These are phyloP conservation scores for Austrofundulus limnaeus DNA, from an alignment of 2,113 vertebrate species.

Conservation along the genomic window DNA sequence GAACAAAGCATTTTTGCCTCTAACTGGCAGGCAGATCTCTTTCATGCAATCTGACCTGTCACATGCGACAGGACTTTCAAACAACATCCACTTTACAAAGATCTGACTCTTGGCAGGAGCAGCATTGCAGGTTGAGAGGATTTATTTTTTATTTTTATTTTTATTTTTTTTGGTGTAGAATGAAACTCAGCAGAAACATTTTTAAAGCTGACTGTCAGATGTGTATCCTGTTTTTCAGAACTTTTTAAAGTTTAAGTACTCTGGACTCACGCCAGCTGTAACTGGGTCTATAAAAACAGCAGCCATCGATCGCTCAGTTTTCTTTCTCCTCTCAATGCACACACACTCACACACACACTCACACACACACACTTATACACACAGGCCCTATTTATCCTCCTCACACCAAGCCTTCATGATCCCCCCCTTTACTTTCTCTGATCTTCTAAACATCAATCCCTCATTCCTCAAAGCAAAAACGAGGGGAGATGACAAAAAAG, in stretches of 20 bases:
- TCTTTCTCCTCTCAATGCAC: slow-evolving; percentile 10
- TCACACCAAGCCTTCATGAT: slow-evolving; percentile 51
- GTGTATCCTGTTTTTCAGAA: slow-evolving; percentile 13
- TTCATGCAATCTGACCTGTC: slow-evolving; percentile 45
- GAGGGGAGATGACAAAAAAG: slow-evolving; percentile 63
- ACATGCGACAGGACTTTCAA: slow-evolving; percentile 50
- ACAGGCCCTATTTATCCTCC: slow-evolving; percentile 25
- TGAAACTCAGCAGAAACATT: slow-evolving; percentile 45
- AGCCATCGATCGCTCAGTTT: slow-evolving; percentile 41
- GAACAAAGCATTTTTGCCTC: slow-evolving; percentile 47
- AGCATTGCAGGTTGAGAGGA: slow-evolving; percentile 33
- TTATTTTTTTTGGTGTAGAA: slow-evolving; percentile 19
- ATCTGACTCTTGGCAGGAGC: slow-evolving; percentile 32
- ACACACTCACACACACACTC: slow-evolving; percentile 21
- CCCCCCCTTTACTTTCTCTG: slow-evolving; percentile 60
- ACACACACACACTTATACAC: slow-evolving; percentile 30
- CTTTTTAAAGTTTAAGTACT: slow-evolving; percentile 32
- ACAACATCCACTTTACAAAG: slow-evolving; percentile 43
- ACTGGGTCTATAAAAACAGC: slow-evolving; percentile 55
- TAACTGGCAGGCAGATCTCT: slow-evolving; percentile 22
- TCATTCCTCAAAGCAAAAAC: slow-evolving; percentile 66
- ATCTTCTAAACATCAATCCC: slow-evolving; percentile 70
- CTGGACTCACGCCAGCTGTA: slow-evolving; percentile 48
- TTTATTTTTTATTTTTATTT: too few species aligned
- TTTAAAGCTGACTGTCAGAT: slow-evolving; percentile 48